Evolutionary conservation across 2,113 vertebrate genomes (phyloP), one percentile per base, ranked within the genome.

Genomic region (Corydoras sp.): DNA sequence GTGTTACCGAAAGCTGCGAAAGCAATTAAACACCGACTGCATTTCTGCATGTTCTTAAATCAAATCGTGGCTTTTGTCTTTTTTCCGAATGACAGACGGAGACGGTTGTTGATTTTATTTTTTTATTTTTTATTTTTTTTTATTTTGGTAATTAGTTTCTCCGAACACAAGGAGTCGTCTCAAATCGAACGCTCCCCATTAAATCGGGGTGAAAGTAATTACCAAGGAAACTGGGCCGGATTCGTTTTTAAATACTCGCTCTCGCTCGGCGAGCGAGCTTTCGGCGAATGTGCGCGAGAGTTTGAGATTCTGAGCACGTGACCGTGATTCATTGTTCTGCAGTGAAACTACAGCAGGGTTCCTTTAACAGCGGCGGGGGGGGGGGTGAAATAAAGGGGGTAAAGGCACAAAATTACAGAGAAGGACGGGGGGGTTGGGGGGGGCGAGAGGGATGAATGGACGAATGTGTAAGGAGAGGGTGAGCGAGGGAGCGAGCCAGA

Each of bases 241-340:
- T 55, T n/a, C 18, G 49, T 71, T 35, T 35, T 55, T 29, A 55
- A 54, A 14, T 14, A 71, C 48, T 12, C 18, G 7, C 59, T 31
- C 54, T 55, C 65, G 56, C 31, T 58, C 48, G 31, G 31, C 49
- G 56, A 63, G 10, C 5, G 14, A 31, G 29, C 49, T 61, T 61
- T 13, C 6, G 2, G 13, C 12, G 43, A 35, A 56, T 61, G 29
- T 73, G 43, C 6, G 54, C 24, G 60, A 0, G 15, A 7, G 48
- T 18, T 58, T 35, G 14, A 70, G 69, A 75, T 30, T 62, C 31
- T 69, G 76, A 76, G 75, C 76, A 78, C 78, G 62, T 75, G 75
- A 24, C 62, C 0, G 5, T 82, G 85, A 86, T 53, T 84, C 81
- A 78, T 66, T 49, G 30, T 15, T 7, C 53, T 35, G 32, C 32